Percentiles rank a stretch among this genome's conserved stretches.
Conservation (phyloP, 2,797 vertebrate genomes). For the Pitangus sulphuratus region DNA sequence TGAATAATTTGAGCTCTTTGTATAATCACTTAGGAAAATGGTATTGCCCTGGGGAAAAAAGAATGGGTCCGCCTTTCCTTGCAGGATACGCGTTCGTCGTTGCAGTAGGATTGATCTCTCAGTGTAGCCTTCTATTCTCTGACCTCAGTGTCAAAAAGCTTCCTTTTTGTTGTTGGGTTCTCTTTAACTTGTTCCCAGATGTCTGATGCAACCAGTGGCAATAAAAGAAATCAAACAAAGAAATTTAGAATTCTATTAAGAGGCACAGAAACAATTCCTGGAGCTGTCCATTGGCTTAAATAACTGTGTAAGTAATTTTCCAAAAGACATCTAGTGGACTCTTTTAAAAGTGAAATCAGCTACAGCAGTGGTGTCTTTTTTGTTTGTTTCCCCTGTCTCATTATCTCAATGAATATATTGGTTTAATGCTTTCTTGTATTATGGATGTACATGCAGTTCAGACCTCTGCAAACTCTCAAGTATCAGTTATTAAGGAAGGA, state of each 20-base stretch:
- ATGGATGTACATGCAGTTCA: background rate
- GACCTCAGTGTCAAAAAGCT: background rate
- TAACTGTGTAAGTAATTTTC: constrained; percentile 7
- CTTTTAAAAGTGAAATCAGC: constrained; percentile 38
- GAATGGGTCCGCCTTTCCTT: background rate
- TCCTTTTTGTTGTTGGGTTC: background rate
- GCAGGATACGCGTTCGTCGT: background rate
- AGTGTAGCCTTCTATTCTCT: background rate
- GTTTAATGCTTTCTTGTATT: background rate
- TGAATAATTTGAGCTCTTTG: constrained; percentile 7
- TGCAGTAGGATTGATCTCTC: background rate
- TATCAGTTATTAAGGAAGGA: background rate
- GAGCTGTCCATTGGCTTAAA: background rate
- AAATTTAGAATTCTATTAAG: background rate
- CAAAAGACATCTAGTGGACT: constrained; percentile 44
- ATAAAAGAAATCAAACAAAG: constrained; percentile 47
- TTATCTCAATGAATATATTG: background rate
- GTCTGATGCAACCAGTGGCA: background rate
- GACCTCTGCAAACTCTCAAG: background rate
- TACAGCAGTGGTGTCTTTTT: background rate
- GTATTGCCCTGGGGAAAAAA: constrained; percentile 7
- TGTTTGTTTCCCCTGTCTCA: constrained; percentile 12
- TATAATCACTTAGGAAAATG: constrained; percentile 18
- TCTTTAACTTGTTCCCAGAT: background rate
- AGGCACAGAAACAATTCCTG: background rate